Conservation (phyloP, 2,797 vertebrate species). For the Takifugu rubripes region DNA sequence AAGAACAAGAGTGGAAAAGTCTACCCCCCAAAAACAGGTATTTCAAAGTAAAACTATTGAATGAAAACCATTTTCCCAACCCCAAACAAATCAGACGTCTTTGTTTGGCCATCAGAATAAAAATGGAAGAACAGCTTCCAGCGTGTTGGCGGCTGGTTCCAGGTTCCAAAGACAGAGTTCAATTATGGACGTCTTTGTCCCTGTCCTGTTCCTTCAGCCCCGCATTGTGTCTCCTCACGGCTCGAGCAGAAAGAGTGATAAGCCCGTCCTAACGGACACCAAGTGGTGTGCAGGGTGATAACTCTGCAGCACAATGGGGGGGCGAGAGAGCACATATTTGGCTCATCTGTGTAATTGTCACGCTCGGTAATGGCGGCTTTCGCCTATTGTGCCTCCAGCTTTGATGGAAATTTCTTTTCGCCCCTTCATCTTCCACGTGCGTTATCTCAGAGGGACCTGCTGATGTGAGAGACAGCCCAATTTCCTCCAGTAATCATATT, state of each 20-base stretch:
- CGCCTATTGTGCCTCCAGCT: slow-evolving; percentile 26
- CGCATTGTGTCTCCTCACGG: slow-evolving; percentile 38
- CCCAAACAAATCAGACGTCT: slow-evolving; percentile 17
- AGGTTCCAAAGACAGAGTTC: slow-evolving; percentile 35
- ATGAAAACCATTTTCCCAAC: slow-evolving; percentile 9
- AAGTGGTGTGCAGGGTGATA: slow-evolving; percentile 46
- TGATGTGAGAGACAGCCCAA: slow-evolving; percentile 26
- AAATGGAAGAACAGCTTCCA: slow-evolving; percentile 45
- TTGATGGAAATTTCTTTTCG: slow-evolving; percentile 31
- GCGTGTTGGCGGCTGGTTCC: slow-evolving; percentile 10
- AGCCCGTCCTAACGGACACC: slow-evolving; percentile 30
- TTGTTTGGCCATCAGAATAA: slow-evolving; percentile 39
- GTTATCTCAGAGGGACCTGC: slow-evolving; percentile 23
- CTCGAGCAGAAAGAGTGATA: slow-evolving; percentile 28
- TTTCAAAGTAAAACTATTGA: not conserved
- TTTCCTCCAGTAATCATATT: slow-evolving; percentile 34
- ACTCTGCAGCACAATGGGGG: slow-evolving; percentile 38
- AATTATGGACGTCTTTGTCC: slow-evolving; percentile 48
- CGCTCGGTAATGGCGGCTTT: slow-evolving; percentile 29
- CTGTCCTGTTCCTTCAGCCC: slow-evolving; percentile 25
- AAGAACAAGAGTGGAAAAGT: no score
- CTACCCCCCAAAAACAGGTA: not conserved
- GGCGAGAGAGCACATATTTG: slow-evolving; percentile 22
- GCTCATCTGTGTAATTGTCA: slow-evolving; percentile 33
- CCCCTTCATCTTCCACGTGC: slow-evolving; percentile 4